Conservation (phyloP, 2,113 vertebrate genomes). For the Origma solitaria region DNA sequence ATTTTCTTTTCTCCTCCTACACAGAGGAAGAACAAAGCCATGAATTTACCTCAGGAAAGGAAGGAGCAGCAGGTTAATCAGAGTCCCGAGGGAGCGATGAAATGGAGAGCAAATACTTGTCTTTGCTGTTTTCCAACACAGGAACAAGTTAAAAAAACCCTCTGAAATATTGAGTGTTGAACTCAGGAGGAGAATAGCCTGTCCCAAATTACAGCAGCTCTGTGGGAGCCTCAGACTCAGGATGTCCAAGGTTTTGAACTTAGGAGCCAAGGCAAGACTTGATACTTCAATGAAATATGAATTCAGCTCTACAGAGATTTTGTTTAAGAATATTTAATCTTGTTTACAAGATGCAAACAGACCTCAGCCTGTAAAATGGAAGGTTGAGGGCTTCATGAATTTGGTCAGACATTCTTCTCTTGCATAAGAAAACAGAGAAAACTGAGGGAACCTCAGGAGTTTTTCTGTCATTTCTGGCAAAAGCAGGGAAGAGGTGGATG, state of each 20-base stretch:
- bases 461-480: not conserved
- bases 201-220: not conserved
- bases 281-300: not conserved
- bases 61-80: not conserved
- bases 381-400: not conserved
- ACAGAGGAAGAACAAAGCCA: not conserved
- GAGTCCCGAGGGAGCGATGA: not conserved
- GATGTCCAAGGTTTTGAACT: not conserved
- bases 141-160: not conserved
- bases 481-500: not conserved
- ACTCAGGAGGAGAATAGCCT: not conserved
- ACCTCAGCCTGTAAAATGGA: not conserved
- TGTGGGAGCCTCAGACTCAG: not conserved
- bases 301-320: not conserved
- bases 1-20: not conserved
- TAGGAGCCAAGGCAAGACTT: not conserved
- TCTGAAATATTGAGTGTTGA: not conserved
- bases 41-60: not conserved
- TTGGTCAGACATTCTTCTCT: not conserved
- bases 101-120: not conserved
- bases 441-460: not conserved
- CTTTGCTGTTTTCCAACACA: not conserved
- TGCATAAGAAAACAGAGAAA: not conserved
- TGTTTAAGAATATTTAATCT: not conserved
- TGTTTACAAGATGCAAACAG: not conserved